A percentile compares a stretch with the other conserved stretches of the same genome.
Evolutionary conservation across 2,113 vertebrate genomes (phyloP).

Genomic region (Dolichallabes microphthalmus): DNA sequence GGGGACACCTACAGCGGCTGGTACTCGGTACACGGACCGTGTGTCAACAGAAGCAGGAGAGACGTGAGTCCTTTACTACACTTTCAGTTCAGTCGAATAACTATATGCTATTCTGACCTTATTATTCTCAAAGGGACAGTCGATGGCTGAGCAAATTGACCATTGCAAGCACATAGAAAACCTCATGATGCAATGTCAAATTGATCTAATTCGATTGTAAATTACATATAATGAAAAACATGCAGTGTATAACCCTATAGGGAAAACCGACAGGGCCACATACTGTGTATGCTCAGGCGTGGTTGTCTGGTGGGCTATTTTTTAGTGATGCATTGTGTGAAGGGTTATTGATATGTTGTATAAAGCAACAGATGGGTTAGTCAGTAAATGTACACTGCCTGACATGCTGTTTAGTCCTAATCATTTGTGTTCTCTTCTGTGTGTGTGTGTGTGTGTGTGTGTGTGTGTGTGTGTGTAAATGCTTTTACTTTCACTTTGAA

Average conservation of each 20-base stretch:
- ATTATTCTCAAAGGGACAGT: background rate
- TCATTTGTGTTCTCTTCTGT: no score
- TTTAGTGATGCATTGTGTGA: background rate
- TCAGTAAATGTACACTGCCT: background rate
- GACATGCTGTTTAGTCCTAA: no score
- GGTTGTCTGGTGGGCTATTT: background rate
- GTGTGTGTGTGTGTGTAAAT: no score
- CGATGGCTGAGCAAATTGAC: background rate
- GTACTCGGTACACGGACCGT: slow-evolving; percentile 40
- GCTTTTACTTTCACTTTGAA: no score
- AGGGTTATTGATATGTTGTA: background rate
- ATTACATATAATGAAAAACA: background rate
- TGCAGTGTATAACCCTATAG: no score
- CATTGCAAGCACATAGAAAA: background rate
- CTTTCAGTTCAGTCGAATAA: background rate
- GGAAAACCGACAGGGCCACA: no score
- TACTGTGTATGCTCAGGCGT: background rate
- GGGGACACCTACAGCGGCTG: slow-evolving; percentile 35
- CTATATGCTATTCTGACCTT: background rate
- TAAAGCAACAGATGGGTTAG: background rate
- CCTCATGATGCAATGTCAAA: background rate
- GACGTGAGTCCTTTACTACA: slow-evolving; percentile 59
- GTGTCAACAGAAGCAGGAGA: slow-evolving; percentile 41
- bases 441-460: no score
- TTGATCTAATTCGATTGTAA: background rate